Conservation (phyloP, 2,888 invertebrate species). For the Syrphus vitripennis region DNA sequence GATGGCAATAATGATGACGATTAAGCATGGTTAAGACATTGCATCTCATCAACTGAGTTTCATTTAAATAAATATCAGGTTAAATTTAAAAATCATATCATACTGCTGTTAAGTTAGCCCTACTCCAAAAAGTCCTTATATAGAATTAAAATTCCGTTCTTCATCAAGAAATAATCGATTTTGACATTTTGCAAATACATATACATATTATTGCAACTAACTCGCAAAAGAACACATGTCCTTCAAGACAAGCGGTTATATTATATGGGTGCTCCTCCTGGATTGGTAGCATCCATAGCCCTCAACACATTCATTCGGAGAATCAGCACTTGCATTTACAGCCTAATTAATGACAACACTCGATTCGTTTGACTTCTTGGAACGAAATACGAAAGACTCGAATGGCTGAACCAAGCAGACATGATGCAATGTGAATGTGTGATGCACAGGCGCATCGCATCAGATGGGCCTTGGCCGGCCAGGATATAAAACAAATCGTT, state of each 20-base stretch:
- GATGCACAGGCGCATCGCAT: constrained; percentile 43
- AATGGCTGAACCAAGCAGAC: too few relatives aligned
- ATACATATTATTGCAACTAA: constrained; percentile 33
- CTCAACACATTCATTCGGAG: constrained; percentile 71
- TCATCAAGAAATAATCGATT: constrained; percentile 60
- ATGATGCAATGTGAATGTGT: neutral
- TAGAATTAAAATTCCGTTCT: constrained; percentile 28
- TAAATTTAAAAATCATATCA: constrained; percentile 23
- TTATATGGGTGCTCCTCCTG: constrained; percentile 23
- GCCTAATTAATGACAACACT: constrained; percentile 68
- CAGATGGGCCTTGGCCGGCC: constrained; percentile 12
- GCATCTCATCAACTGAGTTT: constrained; percentile 26
- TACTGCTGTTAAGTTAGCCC: too few relatives aligned
- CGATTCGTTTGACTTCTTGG: constrained; percentile 67
- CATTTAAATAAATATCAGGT: neutral
- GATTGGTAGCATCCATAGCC: constrained; percentile 69
- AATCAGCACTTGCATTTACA: constrained; percentile 69
- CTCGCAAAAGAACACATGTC: constrained; percentile 56
- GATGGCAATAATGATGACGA: neutral
- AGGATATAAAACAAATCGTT: constrained; percentile 69
- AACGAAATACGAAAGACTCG: too few relatives aligned
- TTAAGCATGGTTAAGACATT: neutral
- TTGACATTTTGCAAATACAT: constrained; percentile 61
- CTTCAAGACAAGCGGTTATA: constrained; percentile 26
- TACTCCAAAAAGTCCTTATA: too few relatives aligned